These are phyloP conservation scores for Amblyopsis rosae DNA, from an alignment of 2,113 vertebrate genomes.

Conservation along the genomic window DNA sequence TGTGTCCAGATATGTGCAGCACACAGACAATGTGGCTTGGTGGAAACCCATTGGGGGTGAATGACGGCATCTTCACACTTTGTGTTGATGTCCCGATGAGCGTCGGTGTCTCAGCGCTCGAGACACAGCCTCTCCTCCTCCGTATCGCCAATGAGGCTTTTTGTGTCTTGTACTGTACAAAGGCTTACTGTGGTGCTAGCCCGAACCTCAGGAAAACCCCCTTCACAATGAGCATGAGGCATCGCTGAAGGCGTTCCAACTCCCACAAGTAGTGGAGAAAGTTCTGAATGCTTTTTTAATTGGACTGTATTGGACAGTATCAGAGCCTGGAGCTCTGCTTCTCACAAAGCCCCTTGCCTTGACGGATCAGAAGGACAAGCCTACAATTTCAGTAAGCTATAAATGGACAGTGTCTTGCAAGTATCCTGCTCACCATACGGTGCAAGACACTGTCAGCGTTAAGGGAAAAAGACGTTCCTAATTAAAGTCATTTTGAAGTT, in stretches of 20 bases:
- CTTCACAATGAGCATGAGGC: conserved; percentile 27
- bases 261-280: conserved; percentile 35
- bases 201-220: conserved; percentile 57
- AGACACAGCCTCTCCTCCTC: conserved; percentile 52
- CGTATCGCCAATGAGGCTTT: conserved; percentile 52
- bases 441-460: conserved; percentile 18
- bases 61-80: neutral
- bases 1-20: conserved; percentile 13
- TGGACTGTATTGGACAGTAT: conserved; percentile 39
- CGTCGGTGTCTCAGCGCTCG: conserved; percentile 31
- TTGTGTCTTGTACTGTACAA: conserved; percentile 67
- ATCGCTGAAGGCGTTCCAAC: conserved; percentile 47
- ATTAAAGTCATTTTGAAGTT: conserved; percentile 50
- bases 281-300: conserved; percentile 26
- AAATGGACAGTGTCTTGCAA: conserved; percentile 20
- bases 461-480: conserved; percentile 37
- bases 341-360: conserved; percentile 13
- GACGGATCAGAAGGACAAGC: conserved; percentile 16
- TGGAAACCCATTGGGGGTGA: neutral
- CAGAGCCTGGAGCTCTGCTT: conserved; percentile 24
- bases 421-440: conserved; percentile 21
- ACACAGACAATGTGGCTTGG: neutral
- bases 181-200: conserved; percentile 51
- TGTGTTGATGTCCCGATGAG: conserved; percentile 23
- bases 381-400: conserved; percentile 18